These are phyloP conservation scores for Mycetomoellerius zeteki DNA, from an alignment of 1,140 invertebrate species.

Conservation along the genomic window DNA sequence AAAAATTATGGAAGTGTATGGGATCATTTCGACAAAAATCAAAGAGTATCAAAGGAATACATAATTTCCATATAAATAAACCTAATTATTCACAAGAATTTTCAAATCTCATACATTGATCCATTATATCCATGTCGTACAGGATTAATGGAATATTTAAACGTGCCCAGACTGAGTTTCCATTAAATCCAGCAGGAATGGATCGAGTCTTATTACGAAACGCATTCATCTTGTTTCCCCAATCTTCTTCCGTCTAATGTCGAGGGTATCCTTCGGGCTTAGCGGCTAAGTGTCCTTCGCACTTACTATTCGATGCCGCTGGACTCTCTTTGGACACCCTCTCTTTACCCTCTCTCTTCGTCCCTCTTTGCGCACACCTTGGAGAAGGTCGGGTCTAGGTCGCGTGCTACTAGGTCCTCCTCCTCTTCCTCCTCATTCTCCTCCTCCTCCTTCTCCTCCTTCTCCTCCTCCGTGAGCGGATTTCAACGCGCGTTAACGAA, in stretches of 20 bases:
- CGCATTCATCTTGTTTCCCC: constrained; percentile 14
- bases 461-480: not conserved
- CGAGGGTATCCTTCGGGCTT: not conserved
- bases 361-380: constrained; percentile 60
- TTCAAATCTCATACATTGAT: not conserved
- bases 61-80: not conserved
- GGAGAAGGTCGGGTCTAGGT: constrained; percentile 76
- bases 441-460: not conserved
- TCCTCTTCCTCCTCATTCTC: not conserved
- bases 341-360: not conserved
- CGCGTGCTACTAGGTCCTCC: constrained; percentile 61
- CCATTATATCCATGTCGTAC: not conserved
- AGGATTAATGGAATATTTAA: constrained; percentile 17
- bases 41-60: not conserved
- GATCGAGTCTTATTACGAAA: constrained; percentile 5
- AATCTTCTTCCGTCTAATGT: not conserved
- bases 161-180: too few species aligned
- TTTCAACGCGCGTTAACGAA: constrained; percentile 68
- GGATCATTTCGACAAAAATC: not conserved
- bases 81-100: not conserved
- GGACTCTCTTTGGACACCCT: not conserved
- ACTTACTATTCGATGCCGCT: constrained; percentile 24
- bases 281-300: constrained; percentile 14
- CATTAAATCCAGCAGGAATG: constrained; percentile 22
- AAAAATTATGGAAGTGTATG: not conserved